Conservation (phyloP, 2,888 invertebrate species). For the Tupiocoris notatus region DNA sequence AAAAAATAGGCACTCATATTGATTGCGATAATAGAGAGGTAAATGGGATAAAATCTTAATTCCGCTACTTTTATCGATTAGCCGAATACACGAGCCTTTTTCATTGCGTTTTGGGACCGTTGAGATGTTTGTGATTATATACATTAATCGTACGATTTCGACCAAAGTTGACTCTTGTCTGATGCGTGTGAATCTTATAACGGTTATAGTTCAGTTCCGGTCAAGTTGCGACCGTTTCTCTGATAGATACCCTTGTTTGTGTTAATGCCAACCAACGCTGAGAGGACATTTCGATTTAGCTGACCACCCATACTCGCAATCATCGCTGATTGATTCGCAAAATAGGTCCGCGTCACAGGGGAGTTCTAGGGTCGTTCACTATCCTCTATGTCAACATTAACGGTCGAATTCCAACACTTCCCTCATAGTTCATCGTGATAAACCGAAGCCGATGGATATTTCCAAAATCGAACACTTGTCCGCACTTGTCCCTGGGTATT, state of each 20-base stretch:
- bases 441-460: not conserved
- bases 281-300: too few relatives aligned
- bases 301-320: too few relatives aligned
- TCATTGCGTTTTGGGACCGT: too few relatives aligned
- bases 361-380: not conserved
- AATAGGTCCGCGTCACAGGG: slow-evolving; percentile 2
- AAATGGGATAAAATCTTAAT: too few relatives aligned
- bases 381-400: not conserved
- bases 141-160: too few relatives aligned
- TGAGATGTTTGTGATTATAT: too few relatives aligned
- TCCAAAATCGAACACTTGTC: not conserved
- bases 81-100: too few relatives aligned
- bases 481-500: not conserved
- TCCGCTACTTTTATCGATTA: too few relatives aligned
- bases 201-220: not conserved
- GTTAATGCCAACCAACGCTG: slow-evolving; percentile 7
- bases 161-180: too few relatives aligned
- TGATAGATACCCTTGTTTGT: slow-evolving; percentile 30
- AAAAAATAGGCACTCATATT: too few relatives aligned
- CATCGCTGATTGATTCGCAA: slow-evolving; percentile 36
- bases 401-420: not conserved
- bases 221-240: slow-evolving; percentile 20
- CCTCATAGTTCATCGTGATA: not conserved
- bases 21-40: too few relatives aligned
- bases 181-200: not conserved